A percentile compares a stretch with the other conserved stretches of the same genome.
These are phyloP conservation scores for Falco biarmicus DNA, from an alignment of 2,797 vertebrate genomes.

Conservation along the genomic window DNA sequence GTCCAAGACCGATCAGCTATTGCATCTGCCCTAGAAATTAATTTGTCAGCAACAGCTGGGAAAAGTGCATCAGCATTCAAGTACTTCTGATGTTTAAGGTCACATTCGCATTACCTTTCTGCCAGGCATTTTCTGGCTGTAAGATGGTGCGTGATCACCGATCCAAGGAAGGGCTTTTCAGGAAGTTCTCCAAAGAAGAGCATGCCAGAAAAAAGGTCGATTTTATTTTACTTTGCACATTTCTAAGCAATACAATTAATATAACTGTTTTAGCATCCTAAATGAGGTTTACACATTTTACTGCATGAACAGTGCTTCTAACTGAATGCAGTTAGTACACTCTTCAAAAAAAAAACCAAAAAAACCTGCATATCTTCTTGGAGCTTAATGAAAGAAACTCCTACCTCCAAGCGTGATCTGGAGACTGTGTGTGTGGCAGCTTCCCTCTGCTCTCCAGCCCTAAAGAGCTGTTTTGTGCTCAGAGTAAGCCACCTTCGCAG, in stretches of 20 bases:
- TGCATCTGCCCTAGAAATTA: conserved; percentile 1
- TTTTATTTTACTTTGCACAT: not conserved
- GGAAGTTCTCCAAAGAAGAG: not conserved
- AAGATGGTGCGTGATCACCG: rapidly evolving
- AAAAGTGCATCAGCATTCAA: not conserved
- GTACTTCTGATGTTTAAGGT: not conserved
- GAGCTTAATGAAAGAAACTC: not conserved
- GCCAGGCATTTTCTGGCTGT: not conserved
- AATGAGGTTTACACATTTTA: not conserved
- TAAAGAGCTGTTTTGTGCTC: not conserved
- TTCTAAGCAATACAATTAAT: not conserved
- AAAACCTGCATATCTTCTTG: not conserved
- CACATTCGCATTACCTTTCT: not conserved
- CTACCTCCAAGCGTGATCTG: not conserved
- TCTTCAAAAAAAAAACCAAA: not conserved
- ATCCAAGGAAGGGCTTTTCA: not conserved
- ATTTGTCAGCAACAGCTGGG: conserved; percentile 10
- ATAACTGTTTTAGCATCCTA: not conserved
- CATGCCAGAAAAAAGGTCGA: not conserved
- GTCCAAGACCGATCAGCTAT: not conserved
- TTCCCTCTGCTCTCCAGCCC: not conserved
- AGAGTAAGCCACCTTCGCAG: not conserved
- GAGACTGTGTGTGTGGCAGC: not conserved
- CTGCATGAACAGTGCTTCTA: not conserved
- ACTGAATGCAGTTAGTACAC: not conserved